Base-by-base conservation (phyloP, 2,113 vertebrate genomes). In the Scomber japonicus region DNA sequence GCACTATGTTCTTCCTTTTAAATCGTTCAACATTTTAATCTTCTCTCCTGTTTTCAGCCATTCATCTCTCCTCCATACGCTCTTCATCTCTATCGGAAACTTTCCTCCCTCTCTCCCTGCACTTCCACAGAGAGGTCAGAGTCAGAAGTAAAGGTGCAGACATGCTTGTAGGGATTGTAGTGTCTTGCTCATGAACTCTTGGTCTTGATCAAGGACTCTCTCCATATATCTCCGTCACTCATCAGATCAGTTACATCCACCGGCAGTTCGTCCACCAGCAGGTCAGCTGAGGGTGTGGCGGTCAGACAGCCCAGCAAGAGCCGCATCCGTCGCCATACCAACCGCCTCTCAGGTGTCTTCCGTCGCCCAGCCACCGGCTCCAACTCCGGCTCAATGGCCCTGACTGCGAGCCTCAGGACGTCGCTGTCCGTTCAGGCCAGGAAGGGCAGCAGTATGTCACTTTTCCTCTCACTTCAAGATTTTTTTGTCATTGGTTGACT, bases 321-420 rank as follows among this genome's bases (percentile, higher is more conserved):
- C 80, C 92, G 86, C 75, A 90, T 95, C 87, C 92, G 83, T 31
- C 83, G 85, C 30, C 94, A 95, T 78, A 93, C 93, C 82, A 93
- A 94, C 84, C 92, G 94, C 9, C 89, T 96, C 48, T 95, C 95
- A 0, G 93, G 92, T 0, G 93, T 96, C 86, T 96, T 96, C 77
- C 88, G 82, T 19, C 92, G 90, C 30, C 60, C 88, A 2, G 5
- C 77, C 49, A 79, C 88, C 27, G 63, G 27, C 45, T 86, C 88
- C 27, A 65, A 24, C 45, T 86, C 91, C 1, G 82, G 66, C 13
- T 78, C 90, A 50, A 87, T 84, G 83, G 68, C 90, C 0, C 81
- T 88, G 64, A 45, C 86, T 0, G 16, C 80, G 14, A 86, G 86
- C 21, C 49, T 87, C 78, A 86, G 81, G 78, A 51, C 86, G 8